Percentiles rank a stretch among this genome's conserved stretches.
phyloP scores from a whole-genome alignment of 2,888 invertebrate genomes.

The Julus scanicus region DNA sequence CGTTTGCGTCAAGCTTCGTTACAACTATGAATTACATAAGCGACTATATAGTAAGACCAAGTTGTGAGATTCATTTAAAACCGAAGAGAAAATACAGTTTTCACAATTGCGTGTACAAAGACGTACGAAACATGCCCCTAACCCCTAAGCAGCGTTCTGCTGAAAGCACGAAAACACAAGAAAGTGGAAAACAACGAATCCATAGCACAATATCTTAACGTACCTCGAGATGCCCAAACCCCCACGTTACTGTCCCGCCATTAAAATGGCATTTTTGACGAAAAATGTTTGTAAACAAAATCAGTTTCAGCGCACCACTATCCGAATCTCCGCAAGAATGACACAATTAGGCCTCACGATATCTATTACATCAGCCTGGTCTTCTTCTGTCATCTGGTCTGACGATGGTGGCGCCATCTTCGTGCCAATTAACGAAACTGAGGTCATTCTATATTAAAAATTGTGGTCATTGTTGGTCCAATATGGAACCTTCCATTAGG shows the following conservation, averaged over 20 bases:
- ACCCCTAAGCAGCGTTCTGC: background rate
- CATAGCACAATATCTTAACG: background rate
- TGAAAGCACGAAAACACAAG: background rate
- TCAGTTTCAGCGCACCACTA: background rate
- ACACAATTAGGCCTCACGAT: constrained; percentile 4
- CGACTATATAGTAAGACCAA: background rate
- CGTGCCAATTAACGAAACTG: background rate
- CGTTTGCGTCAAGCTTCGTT: background rate
- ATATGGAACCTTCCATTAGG: too few species aligned
- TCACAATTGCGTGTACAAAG: constrained; percentile 14
- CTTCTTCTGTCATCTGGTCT: background rate
- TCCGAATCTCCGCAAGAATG: background rate
- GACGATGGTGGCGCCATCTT: background rate
- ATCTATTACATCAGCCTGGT: background rate
- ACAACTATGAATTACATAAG: background rate
- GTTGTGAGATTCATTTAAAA: background rate
- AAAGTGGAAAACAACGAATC: background rate
- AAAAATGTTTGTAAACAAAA: constrained; percentile 15
- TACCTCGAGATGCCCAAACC: background rate
- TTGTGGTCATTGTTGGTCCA: too few species aligned
- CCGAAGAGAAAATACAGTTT: background rate
- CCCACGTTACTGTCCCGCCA: background rate
- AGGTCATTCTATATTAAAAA: too few species aligned
- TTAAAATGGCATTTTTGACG: background rate
- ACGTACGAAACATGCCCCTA: background rate